phyloP scores from a whole-genome alignment of 2,113 vertebrate genomes.

The Rhinopithecus roxellana region DNA sequence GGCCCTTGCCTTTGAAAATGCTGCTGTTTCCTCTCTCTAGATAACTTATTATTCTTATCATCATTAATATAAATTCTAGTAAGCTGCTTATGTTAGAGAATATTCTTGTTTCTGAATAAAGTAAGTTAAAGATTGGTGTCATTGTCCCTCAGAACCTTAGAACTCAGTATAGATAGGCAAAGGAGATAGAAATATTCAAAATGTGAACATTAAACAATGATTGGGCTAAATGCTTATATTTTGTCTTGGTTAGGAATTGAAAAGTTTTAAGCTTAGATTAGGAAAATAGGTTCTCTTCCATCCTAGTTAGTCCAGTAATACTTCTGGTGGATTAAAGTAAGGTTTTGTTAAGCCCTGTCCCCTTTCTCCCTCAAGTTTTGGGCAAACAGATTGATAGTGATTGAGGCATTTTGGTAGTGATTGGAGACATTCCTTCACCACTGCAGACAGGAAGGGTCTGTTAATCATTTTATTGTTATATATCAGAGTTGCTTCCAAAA shows the following conservation, averaged over 20 bases:
- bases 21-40: background rate
- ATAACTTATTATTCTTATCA: background rate
- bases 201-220: background rate
- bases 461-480: background rate
- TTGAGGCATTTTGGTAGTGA: background rate
- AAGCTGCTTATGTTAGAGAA: background rate
- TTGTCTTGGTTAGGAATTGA: background rate
- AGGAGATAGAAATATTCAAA: background rate
- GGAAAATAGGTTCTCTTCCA: background rate
- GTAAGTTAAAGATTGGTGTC: background rate
- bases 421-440: background rate
- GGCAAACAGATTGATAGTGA: background rate
- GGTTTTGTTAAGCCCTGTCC: background rate
- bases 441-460: background rate
- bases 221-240: background rate
- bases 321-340: background rate
- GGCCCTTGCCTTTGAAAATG: background rate
- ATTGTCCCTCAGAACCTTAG: background rate
- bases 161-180: background rate
- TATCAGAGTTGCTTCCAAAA: background rate
- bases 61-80: conserved; percentile 18
- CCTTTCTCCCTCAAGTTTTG: background rate
- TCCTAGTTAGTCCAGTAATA: background rate
- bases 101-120: conserved; percentile 11
- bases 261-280: background rate